These are phyloP conservation scores for Delia radicum DNA, from an alignment of 1,140 invertebrate species.

Conservation along the genomic window DNA sequence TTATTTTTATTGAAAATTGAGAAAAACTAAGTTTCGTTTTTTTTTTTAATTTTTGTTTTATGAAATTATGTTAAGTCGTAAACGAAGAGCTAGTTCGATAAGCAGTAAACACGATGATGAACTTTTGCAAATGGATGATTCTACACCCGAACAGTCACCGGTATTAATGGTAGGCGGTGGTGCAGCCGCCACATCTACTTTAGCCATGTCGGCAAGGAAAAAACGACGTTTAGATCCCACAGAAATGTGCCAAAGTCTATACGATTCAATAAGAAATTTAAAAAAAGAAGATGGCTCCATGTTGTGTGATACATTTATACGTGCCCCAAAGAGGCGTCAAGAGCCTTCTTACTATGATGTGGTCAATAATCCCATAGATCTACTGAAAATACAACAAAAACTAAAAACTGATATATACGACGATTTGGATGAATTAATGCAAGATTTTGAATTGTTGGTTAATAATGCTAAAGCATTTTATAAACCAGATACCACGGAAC, in stretches of 20 bases:
- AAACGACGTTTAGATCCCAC: slow-evolving; percentile 55
- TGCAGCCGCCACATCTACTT: neutral
- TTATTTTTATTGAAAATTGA: neutral
- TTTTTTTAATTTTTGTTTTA: neutral
- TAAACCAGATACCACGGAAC: slow-evolving; percentile 81
- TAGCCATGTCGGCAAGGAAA: slow-evolving; percentile 23
- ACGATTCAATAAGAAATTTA: slow-evolving; percentile 86
- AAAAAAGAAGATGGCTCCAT: slow-evolving; percentile 90
- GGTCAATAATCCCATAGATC: slow-evolving; percentile 89
- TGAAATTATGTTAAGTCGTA: slow-evolving; percentile 45
- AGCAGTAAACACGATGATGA: slow-evolving; percentile 50
- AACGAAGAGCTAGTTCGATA: slow-evolving; percentile 52
- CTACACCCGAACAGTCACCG: slow-evolving; percentile 62
- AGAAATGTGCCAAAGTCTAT: slow-evolving; percentile 88
- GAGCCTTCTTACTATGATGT: slow-evolving; percentile 89
- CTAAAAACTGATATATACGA: slow-evolving; percentile 93
- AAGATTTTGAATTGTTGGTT: slow-evolving; percentile 84
- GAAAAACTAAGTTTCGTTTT: neutral
- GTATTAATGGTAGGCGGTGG: slow-evolving; percentile 26
- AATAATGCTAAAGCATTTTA: slow-evolving; percentile 94
- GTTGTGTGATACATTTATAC: slow-evolving; percentile 91
- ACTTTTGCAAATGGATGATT: slow-evolving; percentile 49
- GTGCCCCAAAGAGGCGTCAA: slow-evolving; percentile 87
- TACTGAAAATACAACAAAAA: slow-evolving; percentile 90
- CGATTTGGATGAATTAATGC: slow-evolving; percentile 82